Evolutionary conservation across 2,797 vertebrate genomes (phyloP).

Genomic region (Muscicapa comitata): DNA sequence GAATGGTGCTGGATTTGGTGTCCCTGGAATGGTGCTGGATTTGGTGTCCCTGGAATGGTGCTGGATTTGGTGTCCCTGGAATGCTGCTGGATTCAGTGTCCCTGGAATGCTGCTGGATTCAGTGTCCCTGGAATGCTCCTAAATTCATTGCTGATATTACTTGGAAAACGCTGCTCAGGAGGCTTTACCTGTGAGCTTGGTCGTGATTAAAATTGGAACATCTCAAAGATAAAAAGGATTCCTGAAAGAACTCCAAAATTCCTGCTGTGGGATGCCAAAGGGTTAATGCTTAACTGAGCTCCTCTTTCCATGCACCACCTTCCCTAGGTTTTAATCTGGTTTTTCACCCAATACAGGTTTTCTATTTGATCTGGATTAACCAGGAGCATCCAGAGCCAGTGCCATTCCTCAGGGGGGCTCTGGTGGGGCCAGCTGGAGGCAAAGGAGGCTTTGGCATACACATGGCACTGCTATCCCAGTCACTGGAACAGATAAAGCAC

Average conservation of each 20-base stretch:
- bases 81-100: not conserved
- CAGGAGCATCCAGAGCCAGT: not conserved
- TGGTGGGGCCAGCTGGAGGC: not conserved
- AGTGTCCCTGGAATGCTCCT: not conserved
- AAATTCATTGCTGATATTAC: not conserved
- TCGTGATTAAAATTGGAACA: not conserved
- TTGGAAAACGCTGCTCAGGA: not conserved
- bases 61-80: not conserved
- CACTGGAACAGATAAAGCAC: not conserved
- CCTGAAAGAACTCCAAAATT: not conserved
- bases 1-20: no score
- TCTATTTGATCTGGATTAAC: not conserved
- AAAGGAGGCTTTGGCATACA: not conserved
- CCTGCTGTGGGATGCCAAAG: not conserved
- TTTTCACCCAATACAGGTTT: not conserved
- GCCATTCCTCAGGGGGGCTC: not conserved
- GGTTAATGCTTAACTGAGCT: not conserved
- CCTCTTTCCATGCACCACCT: not conserved
- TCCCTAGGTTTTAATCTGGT: not conserved
- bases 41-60: not conserved
- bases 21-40: not conserved
- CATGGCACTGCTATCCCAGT: not conserved
- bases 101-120: no score
- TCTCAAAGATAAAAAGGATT: not conserved
- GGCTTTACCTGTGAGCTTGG: not conserved